These are phyloP conservation scores for Zootoca vivipara DNA, from an alignment of 2,113 vertebrate genomes.

Conservation along the genomic window DNA sequence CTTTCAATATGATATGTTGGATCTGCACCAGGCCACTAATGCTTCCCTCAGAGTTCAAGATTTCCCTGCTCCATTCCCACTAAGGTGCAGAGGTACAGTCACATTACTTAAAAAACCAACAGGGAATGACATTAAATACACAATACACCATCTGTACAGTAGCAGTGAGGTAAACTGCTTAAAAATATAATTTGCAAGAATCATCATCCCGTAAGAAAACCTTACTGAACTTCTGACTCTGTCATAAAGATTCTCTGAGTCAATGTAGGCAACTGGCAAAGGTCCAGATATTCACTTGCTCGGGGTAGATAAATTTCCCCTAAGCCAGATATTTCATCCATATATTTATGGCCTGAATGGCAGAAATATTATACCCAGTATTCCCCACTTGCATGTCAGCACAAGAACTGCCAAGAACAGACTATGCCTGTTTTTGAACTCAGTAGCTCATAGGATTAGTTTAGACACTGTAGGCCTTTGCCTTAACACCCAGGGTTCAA, in stretches of 20 bases:
- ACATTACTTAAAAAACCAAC: neutral
- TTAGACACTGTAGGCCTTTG: neutral
- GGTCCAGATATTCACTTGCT: neutral
- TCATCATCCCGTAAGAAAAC: neutral
- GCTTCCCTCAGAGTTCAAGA: neutral
- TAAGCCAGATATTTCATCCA: neutral
- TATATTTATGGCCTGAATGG: neutral
- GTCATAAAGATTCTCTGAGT: neutral
- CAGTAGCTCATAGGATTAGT: neutral
- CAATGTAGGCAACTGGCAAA: neutral
- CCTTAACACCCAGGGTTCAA: neutral
- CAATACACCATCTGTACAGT: neutral
- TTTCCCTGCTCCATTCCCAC: neutral
- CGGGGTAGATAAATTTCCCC: neutral
- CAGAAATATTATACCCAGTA: neutral
- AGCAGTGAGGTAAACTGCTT: neutral
- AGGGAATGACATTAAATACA: neutral
- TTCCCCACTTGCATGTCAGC: conserved; percentile 6
- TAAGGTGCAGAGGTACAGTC: neutral
- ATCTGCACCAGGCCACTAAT: neutral
- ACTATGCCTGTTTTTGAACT: neutral
- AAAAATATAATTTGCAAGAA: neutral
- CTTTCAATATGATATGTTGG: neutral
- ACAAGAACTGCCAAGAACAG: conserved; percentile 13
- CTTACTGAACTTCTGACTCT: neutral